Evolutionary conservation across 2,797 vertebrate genomes (phyloP).

Genomic region (Sebastes goodei): DNA sequence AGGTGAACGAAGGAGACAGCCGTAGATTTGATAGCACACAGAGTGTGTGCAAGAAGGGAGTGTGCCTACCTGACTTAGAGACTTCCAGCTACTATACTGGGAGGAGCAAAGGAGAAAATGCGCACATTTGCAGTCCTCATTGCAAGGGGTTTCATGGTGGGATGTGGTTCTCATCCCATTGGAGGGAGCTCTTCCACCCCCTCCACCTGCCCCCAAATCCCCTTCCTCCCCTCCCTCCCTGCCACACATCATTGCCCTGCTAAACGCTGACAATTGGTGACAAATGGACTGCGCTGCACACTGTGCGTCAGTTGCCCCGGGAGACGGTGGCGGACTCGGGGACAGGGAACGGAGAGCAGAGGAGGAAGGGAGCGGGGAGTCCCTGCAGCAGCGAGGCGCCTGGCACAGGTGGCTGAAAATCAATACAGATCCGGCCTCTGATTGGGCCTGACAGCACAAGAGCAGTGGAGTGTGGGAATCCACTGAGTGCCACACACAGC

Average conservation of each 20-base stretch:
- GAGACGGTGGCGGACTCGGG: constrained; percentile 78
- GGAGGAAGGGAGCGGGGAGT: constrained; percentile 53
- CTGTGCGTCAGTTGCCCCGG: constrained; percentile 85
- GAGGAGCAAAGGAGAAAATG: constrained; percentile 5
- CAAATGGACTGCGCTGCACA: constrained; percentile 90
- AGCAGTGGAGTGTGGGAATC: constrained; percentile 79
- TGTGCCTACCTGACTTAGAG: constrained; percentile 11
- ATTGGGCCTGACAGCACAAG: constrained; percentile 65
- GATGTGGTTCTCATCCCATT: constrained; percentile 68
- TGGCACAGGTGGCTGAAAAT: constrained; percentile 84
- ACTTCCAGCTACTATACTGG: constrained; percentile 5
- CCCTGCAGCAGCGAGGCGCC: constrained; percentile 63
- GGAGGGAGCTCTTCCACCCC: constrained; percentile 71
- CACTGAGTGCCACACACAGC: constrained; percentile 70
- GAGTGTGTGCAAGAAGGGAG: constrained; percentile 11
- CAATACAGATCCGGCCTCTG: constrained; percentile 63
- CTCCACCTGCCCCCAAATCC: constrained; percentile 73
- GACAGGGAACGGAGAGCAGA: constrained; percentile 48
- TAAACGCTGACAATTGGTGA: constrained; percentile 93
- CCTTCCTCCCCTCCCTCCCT: constrained; percentile 51
- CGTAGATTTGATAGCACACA: constrained; percentile 26
- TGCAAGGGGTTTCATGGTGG: constrained; percentile 50
- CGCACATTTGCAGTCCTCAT: constrained; percentile 20
- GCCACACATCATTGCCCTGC: constrained; percentile 86
- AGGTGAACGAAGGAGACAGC: constrained; percentile 34